phyloP scores from a whole-genome alignment of 1,140 invertebrate species.

The Archivesica marissinica region DNA sequence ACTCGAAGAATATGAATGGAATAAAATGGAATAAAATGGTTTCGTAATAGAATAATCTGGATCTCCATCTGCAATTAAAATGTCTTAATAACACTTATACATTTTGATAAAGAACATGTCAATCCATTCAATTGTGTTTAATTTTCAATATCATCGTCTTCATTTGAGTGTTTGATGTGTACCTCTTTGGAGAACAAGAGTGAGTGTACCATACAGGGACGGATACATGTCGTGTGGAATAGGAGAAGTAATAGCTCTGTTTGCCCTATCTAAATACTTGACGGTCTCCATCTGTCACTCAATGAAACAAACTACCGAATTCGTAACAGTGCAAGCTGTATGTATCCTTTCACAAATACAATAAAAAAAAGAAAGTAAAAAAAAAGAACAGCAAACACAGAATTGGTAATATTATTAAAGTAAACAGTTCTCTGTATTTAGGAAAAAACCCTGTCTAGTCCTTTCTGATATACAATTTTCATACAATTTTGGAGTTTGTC shows the following conservation, averaged over 20 bases:
- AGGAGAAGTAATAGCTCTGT: constrained; percentile 24
- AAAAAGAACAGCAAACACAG: no score
- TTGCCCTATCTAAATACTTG: background rate
- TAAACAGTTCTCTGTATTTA: no score
- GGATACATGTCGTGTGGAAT: constrained; percentile 3
- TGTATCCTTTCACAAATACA: no score
- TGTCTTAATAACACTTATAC: constrained; percentile 22
- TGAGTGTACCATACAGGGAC: constrained; percentile 6
- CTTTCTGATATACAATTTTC: no score
- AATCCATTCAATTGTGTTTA: constrained; percentile 30
- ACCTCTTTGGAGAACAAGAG: background rate
- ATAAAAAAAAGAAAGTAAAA: no score
- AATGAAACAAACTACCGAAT: no score
- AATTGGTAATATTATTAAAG: no score
- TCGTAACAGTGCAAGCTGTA: no score
- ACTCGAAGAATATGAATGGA: constrained; percentile 5
- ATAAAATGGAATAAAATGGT: constrained; percentile 15
- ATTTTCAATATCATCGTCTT: constrained; percentile 36
- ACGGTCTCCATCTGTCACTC: background rate
- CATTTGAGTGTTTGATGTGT: constrained; percentile 12
- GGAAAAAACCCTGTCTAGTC: no score
- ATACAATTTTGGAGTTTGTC: no score
- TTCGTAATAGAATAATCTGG: constrained; percentile 46
- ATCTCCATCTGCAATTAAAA: background rate
- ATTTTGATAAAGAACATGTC: constrained; percentile 44